Percentiles rank a stretch among this genome's conserved stretches.
Conservation (phyloP, 2,113 vertebrate genomes). For the Eptesicus fuscus region DNA sequence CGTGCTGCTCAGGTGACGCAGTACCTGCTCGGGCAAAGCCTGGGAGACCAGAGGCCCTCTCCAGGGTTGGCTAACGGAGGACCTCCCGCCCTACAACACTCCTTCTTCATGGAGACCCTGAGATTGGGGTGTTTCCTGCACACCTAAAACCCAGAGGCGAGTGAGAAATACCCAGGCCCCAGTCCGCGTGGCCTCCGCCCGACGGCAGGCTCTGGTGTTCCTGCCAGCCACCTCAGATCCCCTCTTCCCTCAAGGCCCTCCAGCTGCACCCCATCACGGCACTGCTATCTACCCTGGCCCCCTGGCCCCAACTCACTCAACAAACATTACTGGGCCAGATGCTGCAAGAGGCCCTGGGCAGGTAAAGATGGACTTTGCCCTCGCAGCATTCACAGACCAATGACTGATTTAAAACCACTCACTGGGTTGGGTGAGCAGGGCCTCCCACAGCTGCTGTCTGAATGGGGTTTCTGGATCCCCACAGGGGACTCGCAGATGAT, state of each 20-base stretch:
- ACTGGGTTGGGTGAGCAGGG: background rate
- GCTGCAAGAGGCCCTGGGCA: background rate
- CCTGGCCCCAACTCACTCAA: background rate
- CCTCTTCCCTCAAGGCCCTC: background rate
- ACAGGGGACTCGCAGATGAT: background rate
- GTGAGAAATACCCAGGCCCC: background rate
- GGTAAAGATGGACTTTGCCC: background rate
- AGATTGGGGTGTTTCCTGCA: background rate
- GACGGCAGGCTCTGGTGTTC: background rate
- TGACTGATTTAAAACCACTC: background rate
- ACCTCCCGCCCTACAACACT: background rate
- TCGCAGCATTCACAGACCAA: background rate
- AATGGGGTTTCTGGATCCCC: background rate
- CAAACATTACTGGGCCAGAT: background rate
- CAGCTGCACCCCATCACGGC: background rate
- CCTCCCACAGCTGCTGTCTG: background rate
- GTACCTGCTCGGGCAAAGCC: background rate
- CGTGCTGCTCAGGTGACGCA: background rate
- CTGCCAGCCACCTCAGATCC: background rate
- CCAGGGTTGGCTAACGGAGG: background rate
- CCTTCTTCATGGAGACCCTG: background rate
- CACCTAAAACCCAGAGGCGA: background rate
- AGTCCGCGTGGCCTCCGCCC: fast-evolving
- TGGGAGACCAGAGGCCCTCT: background rate
- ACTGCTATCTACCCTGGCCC: background rate